Base-by-base conservation (phyloP, 2,888 invertebrate species). In the Ochlodes sylvanus region DNA sequence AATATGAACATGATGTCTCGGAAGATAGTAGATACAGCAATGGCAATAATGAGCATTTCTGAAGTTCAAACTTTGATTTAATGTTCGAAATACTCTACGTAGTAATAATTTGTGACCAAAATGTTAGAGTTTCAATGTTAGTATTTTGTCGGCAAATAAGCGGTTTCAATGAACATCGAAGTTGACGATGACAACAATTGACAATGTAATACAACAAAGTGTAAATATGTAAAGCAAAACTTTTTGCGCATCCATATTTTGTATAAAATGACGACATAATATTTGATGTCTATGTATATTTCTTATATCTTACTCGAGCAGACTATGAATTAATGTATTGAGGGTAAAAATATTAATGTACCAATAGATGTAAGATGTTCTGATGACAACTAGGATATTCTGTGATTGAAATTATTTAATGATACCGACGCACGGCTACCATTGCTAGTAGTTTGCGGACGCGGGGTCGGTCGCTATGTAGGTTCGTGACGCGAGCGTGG, bases 121-220 rank as follows among this genome's bases (percentile, higher is more conserved):
- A 57, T 32, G 34, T 38, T 50, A 50, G 47, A 56, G 19, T 57
- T 56, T 64, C 47, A 38, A 57, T 64, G 47, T 56, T 47, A 47
- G 57, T 57, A 38, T 50, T 57, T 64, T 47, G 57, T 57, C 64
- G 58, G 47, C 58, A 21, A 17, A 12, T 41, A 52, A 41, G 65
- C 65, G 65, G 65, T 65, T 65, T 65, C 65, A 65, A 15, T n/a
- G 58, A 65, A 65, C 65, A 65, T 65, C 65, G 65, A 65, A 65
- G 15, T 65, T n/a, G n/a, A n/a, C n/a, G n/a, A 58, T 27, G 52
- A 17, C 65, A 41, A 65, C 38, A 41, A 50, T 58, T 52, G 57
- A 38, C 47, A 64, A 41, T n/a, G 64, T 64, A 41, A 64, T 50
- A 17, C 57, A 42, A 55, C 44, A 57, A 64, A 65, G 34, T 65